phyloP scores from a whole-genome alignment of 2,797 vertebrate genomes.

The Hoplostethus mediterraneus region DNA sequence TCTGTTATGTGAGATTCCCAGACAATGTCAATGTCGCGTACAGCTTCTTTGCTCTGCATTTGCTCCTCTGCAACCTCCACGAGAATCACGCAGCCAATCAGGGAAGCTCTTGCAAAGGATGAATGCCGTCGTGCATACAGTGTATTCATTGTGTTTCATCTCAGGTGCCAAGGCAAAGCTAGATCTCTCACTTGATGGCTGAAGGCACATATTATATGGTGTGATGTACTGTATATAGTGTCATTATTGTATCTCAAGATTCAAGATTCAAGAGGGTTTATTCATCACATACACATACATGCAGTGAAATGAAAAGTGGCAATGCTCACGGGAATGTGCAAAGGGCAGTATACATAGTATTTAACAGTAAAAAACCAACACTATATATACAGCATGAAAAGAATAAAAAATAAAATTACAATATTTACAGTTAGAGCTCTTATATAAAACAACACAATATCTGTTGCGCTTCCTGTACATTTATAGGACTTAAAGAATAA shows the following conservation, averaged over 20 bases:
- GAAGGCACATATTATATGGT: constrained; percentile 22
- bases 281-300: too few species aligned
- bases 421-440: too few species aligned
- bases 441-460: too few species aligned
- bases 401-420: too few species aligned
- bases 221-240: constrained; percentile 13
- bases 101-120: constrained; percentile 47
- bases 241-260: neutral
- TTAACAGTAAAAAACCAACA: too few species aligned
- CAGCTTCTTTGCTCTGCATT: constrained; percentile 39
- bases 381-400: too few species aligned
- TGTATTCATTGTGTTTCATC: constrained; percentile 58
- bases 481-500: too few species aligned
- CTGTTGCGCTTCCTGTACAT: neutral
- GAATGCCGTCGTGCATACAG: constrained; percentile 50
- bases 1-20: constrained; percentile 24
- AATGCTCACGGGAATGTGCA: too few species aligned
- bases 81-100: constrained; percentile 48
- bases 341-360: too few species aligned
- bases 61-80: constrained; percentile 39
- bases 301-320: too few species aligned
- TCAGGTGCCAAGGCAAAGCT: constrained; percentile 43
- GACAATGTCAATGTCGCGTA: neutral
- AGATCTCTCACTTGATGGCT: constrained; percentile 26
- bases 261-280: too few species aligned